phyloP scores from a whole-genome alignment of 2,113 vertebrate genomes.

The Strix uralensis region DNA sequence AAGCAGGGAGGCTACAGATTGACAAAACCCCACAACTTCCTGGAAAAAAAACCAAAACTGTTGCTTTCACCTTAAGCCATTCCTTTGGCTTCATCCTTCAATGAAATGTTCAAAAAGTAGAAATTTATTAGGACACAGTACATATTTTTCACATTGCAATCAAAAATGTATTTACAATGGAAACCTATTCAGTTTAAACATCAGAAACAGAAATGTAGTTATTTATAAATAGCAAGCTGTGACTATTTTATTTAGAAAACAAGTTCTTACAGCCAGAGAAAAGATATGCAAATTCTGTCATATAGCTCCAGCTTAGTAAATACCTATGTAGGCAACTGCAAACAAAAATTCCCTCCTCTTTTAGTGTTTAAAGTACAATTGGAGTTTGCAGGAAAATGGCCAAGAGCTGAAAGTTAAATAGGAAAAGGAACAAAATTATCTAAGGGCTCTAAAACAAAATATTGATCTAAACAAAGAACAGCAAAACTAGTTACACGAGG shows the following conservation, averaged over 20 bases:
- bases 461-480: not conserved
- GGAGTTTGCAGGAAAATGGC: not conserved
- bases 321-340: not conserved
- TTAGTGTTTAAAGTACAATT: not conserved
- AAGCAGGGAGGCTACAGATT: not conserved
- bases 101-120: not conserved
- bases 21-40: accelerated
- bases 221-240: not conserved
- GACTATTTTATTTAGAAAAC: not conserved
- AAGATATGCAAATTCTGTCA: not conserved
- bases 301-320: not conserved
- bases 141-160: not conserved
- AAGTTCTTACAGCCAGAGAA: not conserved
- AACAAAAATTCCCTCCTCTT: not conserved
- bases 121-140: not conserved
- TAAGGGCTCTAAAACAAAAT: not conserved
- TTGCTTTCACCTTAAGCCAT: not conserved
- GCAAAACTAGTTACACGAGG: not conserved
- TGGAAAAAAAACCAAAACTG: not conserved
- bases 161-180: not conserved
- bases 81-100: not conserved
- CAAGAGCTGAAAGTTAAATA: not conserved
- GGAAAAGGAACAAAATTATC: not conserved
- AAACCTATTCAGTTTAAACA: not conserved
- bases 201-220: not conserved